A percentile compares a stretch with the other conserved stretches of the same genome.
Evolutionary conservation across 2,888 invertebrate species (phyloP).

Genomic region (Caenorhabditis sp.): DNA sequence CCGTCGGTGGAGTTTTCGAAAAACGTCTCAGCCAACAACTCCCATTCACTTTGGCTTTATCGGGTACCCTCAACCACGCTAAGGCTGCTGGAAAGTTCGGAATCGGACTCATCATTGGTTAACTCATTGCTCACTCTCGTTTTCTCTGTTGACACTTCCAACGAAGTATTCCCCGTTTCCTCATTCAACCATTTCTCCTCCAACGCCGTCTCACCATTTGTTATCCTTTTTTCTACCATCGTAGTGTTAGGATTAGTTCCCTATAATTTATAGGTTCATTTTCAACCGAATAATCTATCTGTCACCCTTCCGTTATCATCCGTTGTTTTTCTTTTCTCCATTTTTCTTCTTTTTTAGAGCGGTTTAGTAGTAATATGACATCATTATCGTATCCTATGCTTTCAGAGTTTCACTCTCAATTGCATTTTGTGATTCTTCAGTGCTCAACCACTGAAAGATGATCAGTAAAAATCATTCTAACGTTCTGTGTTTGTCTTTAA

Average conservation of each 20-base stretch:
- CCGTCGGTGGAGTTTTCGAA: constrained; percentile 94
- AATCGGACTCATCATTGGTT: constrained; percentile 94
- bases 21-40: constrained; percentile 92
- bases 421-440: constrained; percentile 46
- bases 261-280: constrained; percentile 56
- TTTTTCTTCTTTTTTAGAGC: constrained; percentile 28
- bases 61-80: constrained; percentile 93
- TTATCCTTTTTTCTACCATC: constrained; percentile 26
- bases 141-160: constrained; percentile 59
- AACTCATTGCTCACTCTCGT: constrained; percentile 58
- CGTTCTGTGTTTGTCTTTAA: constrained; percentile 44
- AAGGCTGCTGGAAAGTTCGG: constrained; percentile 92
- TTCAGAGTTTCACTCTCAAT: constrained; percentile 9
- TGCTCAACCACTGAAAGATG: constrained; percentile 28
- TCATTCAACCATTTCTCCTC: constrained; percentile 16
- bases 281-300: constrained; percentile 28
- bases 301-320: background rate
- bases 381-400: constrained; percentile 48
- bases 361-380: constrained; percentile 55
- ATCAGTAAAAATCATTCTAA: constrained; percentile 10
- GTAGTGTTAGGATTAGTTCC: constrained; percentile 52
- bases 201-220: constrained; percentile 30
- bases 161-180: constrained; percentile 52
- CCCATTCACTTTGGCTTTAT: constrained; percentile 94
- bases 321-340: constrained; percentile 46